These are phyloP conservation scores for Urocolius indicus DNA, from an alignment of 2,113 vertebrate species.

Conservation along the genomic window DNA sequence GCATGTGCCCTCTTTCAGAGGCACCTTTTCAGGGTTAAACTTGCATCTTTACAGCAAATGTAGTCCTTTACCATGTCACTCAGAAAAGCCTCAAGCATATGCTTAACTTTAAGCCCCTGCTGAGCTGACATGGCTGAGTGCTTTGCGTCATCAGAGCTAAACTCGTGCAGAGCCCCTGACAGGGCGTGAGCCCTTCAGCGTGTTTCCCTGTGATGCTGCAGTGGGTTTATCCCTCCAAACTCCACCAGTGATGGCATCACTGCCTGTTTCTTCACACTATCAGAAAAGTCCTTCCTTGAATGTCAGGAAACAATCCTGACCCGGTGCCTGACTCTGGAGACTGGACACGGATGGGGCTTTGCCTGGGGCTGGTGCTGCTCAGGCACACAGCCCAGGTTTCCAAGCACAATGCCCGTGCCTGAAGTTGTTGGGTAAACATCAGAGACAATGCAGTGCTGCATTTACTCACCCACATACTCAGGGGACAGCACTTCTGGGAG, in stretches of 20 bases:
- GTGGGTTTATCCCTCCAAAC: neutral
- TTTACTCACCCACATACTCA: neutral
- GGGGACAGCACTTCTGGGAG: neutral
- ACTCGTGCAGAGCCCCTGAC: neutral
- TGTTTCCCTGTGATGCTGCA: neutral
- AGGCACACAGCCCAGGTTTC: neutral
- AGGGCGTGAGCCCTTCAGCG: accelerated
- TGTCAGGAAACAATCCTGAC: too few relatives aligned
- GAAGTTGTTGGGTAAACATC: neutral
- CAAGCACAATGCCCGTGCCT: neutral
- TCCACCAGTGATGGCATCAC: accelerated
- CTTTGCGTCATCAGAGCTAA: neutral
- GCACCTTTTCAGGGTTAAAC: neutral
- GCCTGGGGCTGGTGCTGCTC: neutral
- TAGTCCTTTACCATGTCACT: neutral
- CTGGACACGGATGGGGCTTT: accelerated
- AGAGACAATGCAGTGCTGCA: accelerated
- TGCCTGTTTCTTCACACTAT: accelerated
- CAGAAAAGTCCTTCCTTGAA: neutral
- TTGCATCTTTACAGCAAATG: neutral
- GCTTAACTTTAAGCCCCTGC: neutral
- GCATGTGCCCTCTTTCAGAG: neutral
- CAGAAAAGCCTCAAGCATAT: neutral
- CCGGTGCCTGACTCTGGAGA: neutral
- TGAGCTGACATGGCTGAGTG: neutral